Percentiles rank a stretch among this genome's conserved stretches.
These are phyloP conservation scores for Miichthys miiuy DNA, from an alignment of 2,797 vertebrate genomes.

Conservation along the genomic window DNA sequence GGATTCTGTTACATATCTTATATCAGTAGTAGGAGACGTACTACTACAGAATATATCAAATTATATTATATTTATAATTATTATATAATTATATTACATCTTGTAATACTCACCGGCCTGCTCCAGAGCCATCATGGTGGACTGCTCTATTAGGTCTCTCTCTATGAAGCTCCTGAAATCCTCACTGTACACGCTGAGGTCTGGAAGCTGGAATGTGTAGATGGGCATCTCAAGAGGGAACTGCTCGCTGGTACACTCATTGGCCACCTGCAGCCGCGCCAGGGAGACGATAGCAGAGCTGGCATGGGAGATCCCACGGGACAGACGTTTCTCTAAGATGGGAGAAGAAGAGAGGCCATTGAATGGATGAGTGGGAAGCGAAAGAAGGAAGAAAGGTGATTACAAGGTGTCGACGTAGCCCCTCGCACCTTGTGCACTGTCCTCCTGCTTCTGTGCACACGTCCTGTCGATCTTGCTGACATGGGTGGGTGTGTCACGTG, in stretches of 20 bases:
- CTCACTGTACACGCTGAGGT: constrained; percentile 98
- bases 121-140: constrained; percentile 98
- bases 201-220: constrained; percentile 99
- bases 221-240: constrained; percentile 98
- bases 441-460: constrained; percentile 92
- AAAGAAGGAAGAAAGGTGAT: not conserved
- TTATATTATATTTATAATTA: no score
- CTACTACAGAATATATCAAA: not conserved
- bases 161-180: constrained; percentile 98
- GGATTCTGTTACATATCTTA: constrained; percentile 25
- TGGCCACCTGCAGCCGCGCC: constrained; percentile 95
- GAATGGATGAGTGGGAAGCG: not conserved
- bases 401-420: no score
- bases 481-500: constrained; percentile 87
- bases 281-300: constrained; percentile 98
- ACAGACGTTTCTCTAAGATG: constrained; percentile 94
- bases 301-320: constrained; percentile 98
- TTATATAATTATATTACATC: no score
- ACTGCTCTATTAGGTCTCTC: constrained; percentile 97
- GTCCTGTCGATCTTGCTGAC: constrained; percentile 90
- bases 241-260: constrained; percentile 94
- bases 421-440: constrained; percentile 91
- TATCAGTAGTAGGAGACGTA: constrained; percentile 21
- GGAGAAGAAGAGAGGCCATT: not conserved
- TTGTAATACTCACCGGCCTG: constrained; percentile 89